These are phyloP conservation scores for Altica lythri DNA, from an alignment of 2,888 invertebrate genomes.

Conservation along the genomic window DNA sequence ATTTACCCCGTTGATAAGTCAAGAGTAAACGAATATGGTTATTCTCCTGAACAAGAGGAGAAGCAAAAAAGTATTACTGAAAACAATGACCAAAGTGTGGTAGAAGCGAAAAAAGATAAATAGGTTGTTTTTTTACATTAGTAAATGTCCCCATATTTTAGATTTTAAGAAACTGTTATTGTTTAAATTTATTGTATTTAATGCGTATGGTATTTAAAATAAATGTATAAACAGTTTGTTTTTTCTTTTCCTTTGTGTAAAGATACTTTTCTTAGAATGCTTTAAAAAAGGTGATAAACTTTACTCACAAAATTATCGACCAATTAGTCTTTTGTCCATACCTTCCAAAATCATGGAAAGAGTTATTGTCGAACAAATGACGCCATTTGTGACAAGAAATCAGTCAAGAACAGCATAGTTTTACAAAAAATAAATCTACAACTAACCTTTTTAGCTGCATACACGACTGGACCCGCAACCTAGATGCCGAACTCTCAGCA, in stretches of 20 bases:
- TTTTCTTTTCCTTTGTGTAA: not conserved
- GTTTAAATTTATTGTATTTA: conserved; percentile 22
- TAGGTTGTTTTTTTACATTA: conserved; percentile 16
- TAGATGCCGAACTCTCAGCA: no score
- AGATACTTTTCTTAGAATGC: no score
- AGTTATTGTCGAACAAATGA: no score
- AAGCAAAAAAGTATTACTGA: conserved; percentile 28
- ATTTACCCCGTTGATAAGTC: conserved; percentile 96
- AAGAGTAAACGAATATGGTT: conserved; percentile 98
- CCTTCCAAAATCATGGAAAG: no score
- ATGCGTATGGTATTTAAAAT: conserved; percentile 16
- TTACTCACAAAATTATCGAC: no score
- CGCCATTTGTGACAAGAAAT: no score
- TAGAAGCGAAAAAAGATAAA: conserved; percentile 15
- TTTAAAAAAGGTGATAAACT: no score
- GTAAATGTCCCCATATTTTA: conserved; percentile 11
- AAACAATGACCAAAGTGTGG: not conserved
- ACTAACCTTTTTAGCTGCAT: no score
- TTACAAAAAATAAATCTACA: no score
- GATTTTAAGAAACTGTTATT: conserved; percentile 16
- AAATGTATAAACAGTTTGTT: conserved; percentile 8
- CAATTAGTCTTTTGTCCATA: no score
- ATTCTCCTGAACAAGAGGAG: conserved; percentile 72
- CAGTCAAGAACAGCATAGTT: no score
- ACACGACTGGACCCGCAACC: no score